Base-by-base conservation (phyloP, 2,888 invertebrate genomes). In the Cerastis rubricosa region DNA sequence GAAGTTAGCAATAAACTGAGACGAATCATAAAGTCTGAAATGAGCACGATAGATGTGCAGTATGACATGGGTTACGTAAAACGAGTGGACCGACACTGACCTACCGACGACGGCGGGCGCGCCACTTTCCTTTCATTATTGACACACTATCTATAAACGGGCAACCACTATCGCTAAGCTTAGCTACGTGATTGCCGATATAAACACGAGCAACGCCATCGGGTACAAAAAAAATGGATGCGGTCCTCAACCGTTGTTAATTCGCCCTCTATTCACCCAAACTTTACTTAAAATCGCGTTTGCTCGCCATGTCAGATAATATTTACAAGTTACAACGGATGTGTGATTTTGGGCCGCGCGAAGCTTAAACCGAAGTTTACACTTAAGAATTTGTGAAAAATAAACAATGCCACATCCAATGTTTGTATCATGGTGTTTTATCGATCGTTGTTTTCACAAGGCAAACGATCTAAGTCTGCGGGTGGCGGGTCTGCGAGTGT, bases 91-190 rank as follows among this genome's bases (percentile, higher is more conserved):
- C 95, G 96, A 96, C 96, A 96, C 95, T 96, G 96, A 96, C 96
- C 96, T 93, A 96, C 94, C 94, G 92, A 86, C 90, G 90, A 87
- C 90, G 92, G 88, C 92, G 89, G 89, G 87, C 93, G 96, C 91
- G 94, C 95, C 93, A 96, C 96, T 96, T 96, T 96, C 96, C 94
- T 95, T 96, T 96, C 95, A 94, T 94, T 96, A 96, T 96, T 95
- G 96, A 96, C 96, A 96, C 95, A 95, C 95, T 93, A 94, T 94
- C 94, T 93, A 92, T 92, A 93, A 91, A 91, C 92, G 92, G 91
- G 90, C 91, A 92, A 91, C 90, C 71, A 92, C 90, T 91, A 93
- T 92, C 92, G 90, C 89, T 86, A 82, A 89, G 89, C 88, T 89
- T 78, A 86, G 85, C 89, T 90, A 94, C 91, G 91, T 93, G 92